phyloP scores from a whole-genome alignment of 1,140 invertebrate genomes.

The Procambarus clarkii region DNA sequence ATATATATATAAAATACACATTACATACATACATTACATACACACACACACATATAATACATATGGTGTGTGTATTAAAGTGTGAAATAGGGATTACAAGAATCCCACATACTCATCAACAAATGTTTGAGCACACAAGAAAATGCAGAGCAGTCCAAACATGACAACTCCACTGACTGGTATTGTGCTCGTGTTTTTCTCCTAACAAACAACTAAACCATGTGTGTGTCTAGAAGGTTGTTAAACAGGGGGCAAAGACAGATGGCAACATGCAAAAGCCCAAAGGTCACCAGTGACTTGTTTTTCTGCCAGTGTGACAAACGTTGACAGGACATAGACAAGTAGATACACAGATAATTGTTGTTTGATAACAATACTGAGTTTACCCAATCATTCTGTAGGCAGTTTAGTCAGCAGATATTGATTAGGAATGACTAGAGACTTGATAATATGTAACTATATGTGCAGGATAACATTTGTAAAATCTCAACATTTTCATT shows the following conservation, averaged over 20 bases:
- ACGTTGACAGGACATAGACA: conserved; percentile 42
- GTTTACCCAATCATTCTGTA: conserved; percentile 40
- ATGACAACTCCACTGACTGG: conserved; percentile 23
- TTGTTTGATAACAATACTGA: conserved; percentile 62
- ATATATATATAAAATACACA: too few relatives aligned
- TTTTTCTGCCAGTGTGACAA: conserved; percentile 39
- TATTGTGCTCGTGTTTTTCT: conserved; percentile 23
- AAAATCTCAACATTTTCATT: conserved; percentile 68
- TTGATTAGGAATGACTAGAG: conserved; percentile 69
- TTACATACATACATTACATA: too few relatives aligned
- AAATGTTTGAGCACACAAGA: conserved; percentile 9
- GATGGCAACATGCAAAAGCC: conserved; percentile 41
- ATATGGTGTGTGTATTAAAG: neutral
- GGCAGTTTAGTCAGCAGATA: conserved; percentile 67
- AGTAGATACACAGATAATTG: conserved; percentile 48
- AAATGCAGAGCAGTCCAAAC: neutral
- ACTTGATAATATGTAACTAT: conserved; percentile 65
- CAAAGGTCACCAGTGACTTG: conserved; percentile 39
- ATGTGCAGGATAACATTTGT: conserved; percentile 62
- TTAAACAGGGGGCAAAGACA: conserved; percentile 20
- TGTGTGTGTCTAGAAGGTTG: conserved; percentile 13
- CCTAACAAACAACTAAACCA: conserved; percentile 4
- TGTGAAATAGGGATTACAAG: neutral
- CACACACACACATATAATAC: too few relatives aligned
- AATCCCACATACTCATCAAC: neutral